Evolutionary conservation across 2,797 vertebrate species (phyloP).

Genomic region (Tragopan temminckii): DNA sequence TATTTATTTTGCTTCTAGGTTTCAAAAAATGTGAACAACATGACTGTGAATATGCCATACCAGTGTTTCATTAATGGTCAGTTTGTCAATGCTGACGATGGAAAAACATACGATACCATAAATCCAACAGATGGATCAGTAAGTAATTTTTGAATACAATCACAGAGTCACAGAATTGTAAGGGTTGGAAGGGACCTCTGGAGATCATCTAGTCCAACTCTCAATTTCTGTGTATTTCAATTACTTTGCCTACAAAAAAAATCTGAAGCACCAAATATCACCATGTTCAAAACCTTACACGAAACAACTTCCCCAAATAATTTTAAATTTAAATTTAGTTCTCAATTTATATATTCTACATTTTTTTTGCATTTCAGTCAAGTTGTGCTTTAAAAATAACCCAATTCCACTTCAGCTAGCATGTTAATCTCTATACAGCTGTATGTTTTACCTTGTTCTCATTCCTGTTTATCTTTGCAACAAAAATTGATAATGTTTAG

Average conservation of each 20-base stretch:
- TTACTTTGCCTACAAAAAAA: neutral
- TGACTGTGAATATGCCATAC: slow-evolving; percentile 94
- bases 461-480: neutral
- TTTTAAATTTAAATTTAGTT: neutral
- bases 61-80: slow-evolving; percentile 95
- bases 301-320: neutral
- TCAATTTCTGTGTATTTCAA: neutral
- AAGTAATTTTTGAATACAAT: slow-evolving; percentile 74
- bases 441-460: neutral
- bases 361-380: neutral
- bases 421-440: neutral
- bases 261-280: neutral
- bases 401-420: neutral
- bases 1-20: slow-evolving; percentile 78
- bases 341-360: neutral
- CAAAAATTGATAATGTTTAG: neutral
- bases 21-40: slow-evolving; percentile 90
- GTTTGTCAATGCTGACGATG: slow-evolving; percentile 90
- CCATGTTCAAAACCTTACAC: neutral
- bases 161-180: neutral
- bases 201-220: neutral
- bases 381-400: neutral
- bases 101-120: slow-evolving; percentile 88
- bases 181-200: neutral
- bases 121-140: slow-evolving; percentile 95